Evolutionary conservation across 2,113 vertebrate species (phyloP).

Genomic region (Pollachius pollachius): DNA sequence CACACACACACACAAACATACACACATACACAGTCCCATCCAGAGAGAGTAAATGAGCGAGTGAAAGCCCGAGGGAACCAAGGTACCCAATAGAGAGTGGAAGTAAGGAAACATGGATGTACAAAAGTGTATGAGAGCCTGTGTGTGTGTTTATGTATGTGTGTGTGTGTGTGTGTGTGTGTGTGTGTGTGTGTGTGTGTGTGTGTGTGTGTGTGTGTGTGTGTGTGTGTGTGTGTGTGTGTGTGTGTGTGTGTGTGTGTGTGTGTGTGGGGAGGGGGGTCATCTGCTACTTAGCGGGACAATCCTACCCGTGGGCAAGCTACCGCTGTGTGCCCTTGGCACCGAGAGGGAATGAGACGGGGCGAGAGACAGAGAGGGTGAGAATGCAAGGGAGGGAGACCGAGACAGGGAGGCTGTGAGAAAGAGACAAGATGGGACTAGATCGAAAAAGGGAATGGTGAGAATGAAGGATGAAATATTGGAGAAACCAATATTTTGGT

Average conservation of each 20-base stretch:
- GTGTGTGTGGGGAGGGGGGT: too few relatives aligned
- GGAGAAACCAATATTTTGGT: not conserved
- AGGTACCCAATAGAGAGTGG: too few relatives aligned
- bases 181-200: too few relatives aligned
- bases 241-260: too few relatives aligned
- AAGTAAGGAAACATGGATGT: not conserved
- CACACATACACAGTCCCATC: conserved; percentile 10
- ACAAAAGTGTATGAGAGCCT: not conserved
- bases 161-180: too few relatives aligned
- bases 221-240: too few relatives aligned
- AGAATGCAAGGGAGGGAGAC: not conserved
- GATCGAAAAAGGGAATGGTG: not conserved
- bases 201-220: too few relatives aligned
- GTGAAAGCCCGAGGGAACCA: too few relatives aligned
- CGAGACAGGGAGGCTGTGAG: not conserved
- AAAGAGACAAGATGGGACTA: not conserved
- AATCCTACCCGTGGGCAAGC: too few relatives aligned
- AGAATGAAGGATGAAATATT: not conserved
- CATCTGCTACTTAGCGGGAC: too few relatives aligned
- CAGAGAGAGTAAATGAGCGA: not conserved
- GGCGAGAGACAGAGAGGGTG: conserved; percentile 8
- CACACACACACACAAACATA: not conserved
- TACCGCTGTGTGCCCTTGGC: not conserved
- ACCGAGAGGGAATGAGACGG: conserved; percentile 10
- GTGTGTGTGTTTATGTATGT: too few relatives aligned